phyloP scores from a whole-genome alignment of 1,140 invertebrate species.

The Drosophila saltans region DNA sequence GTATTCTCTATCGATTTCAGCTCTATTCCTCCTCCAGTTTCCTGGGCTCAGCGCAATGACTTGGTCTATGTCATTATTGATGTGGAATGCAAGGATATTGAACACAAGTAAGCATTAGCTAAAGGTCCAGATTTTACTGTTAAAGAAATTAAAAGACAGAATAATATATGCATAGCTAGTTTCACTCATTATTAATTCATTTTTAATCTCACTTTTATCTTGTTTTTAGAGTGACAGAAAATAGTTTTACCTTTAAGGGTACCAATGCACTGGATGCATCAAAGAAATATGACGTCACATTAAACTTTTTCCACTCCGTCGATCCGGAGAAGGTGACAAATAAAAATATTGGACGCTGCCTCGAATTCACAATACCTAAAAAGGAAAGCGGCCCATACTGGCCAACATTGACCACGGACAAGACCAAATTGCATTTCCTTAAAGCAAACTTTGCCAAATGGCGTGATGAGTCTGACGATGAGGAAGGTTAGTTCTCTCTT shows the following conservation, averaged over 20 bases:
- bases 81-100: constrained; percentile 94
- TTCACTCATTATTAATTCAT: no score
- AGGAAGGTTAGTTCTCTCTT: constrained; percentile 49
- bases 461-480: constrained; percentile 95
- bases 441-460: constrained; percentile 99
- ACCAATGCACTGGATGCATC: constrained; percentile 91
- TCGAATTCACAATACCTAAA: constrained; percentile 89
- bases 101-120: constrained; percentile 86
- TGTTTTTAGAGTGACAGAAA: constrained; percentile 87
- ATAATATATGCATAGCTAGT: no score
- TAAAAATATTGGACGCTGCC: constrained; percentile 89
- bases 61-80: constrained; percentile 93
- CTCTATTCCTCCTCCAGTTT: constrained; percentile 90
- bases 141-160: no score
- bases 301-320: constrained; percentile 93
- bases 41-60: constrained; percentile 95
- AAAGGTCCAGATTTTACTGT: no score
- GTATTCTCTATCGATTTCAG: constrained; percentile 46
- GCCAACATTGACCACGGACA: constrained; percentile 93
- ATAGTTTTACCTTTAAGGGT: constrained; percentile 93
- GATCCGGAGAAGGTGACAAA: constrained; percentile 89
- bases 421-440: constrained; percentile 96
- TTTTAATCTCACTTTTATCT: neutral
- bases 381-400: constrained; percentile 89
- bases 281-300: constrained; percentile 92